Evolutionary conservation across 1,140 invertebrate genomes (phyloP).

Genomic region (Elysia chlorotica): DNA sequence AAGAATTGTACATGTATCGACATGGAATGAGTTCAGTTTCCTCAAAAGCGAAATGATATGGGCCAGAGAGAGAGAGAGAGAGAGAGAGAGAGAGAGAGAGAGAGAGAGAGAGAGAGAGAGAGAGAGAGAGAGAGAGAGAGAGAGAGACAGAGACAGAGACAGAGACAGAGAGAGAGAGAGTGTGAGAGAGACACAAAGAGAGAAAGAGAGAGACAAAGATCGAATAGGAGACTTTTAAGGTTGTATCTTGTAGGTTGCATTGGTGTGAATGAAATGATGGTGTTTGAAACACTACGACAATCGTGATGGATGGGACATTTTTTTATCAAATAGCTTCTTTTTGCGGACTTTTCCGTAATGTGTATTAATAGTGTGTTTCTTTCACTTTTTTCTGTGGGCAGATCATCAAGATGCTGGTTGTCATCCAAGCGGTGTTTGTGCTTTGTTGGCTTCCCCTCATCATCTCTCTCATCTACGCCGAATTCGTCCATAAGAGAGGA

Average conservation of each 20-base stretch:
- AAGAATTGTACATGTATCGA: no score
- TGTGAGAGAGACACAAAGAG: background rate
- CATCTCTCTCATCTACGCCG: constrained; percentile 48
- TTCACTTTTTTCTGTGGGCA: no score
- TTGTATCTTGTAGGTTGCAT: no score
- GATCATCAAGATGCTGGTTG: constrained; percentile 27
- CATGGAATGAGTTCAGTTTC: background rate
- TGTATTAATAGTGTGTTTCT: no score
- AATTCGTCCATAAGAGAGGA: constrained; percentile 21
- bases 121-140: no score
- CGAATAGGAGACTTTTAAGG: background rate
- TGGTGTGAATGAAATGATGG: no score
- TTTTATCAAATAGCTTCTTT: no score
- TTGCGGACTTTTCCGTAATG: no score
- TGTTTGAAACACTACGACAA: no score
- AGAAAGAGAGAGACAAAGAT: background rate
- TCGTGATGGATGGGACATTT: no score
- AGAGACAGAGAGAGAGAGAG: background rate
- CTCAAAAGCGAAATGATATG: background rate
- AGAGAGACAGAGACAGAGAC: background rate
- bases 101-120: background rate
- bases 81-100: background rate
- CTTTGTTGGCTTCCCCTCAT: constrained; percentile 60
- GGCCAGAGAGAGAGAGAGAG: background rate
- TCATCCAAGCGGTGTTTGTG: constrained; percentile 61